A percentile compares a stretch with the other conserved stretches of the same genome.
These are phyloP conservation scores for Ophion slaviceki DNA, from an alignment of 2,888 invertebrate genomes.

Conservation along the genomic window DNA sequence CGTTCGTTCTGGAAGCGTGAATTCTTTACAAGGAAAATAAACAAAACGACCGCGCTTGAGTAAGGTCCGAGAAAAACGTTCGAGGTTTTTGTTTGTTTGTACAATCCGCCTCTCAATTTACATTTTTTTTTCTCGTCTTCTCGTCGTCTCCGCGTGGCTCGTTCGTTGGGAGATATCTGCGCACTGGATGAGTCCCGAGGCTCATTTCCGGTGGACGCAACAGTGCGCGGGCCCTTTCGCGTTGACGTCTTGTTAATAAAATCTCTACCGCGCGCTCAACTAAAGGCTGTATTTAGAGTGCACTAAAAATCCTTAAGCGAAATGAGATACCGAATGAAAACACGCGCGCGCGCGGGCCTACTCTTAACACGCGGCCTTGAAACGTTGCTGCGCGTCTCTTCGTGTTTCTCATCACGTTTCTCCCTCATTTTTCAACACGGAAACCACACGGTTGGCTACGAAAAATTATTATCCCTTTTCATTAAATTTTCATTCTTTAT, in stretches of 20 bases:
- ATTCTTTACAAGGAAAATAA: not conserved
- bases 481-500: too few relatives aligned
- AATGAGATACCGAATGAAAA: not conserved
- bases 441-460: too few relatives aligned
- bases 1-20: constrained; percentile 9
- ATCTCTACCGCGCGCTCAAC: constrained; percentile 8
- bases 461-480: too few relatives aligned
- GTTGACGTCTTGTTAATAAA: constrained; percentile 31
- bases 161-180: not conserved
- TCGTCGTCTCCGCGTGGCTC: not conserved
- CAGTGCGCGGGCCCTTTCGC: not conserved
- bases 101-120: not conserved
- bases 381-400: not conserved
- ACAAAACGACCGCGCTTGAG: not conserved
- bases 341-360: not conserved
- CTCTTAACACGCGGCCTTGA: not conserved
- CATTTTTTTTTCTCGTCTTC: not conserved
- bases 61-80: not conserved
- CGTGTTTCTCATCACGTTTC: too few relatives aligned
- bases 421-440: too few relatives aligned
- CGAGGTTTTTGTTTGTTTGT: not conserved
- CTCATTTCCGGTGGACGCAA: constrained; percentile 17
- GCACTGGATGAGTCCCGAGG: not conserved
- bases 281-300: constrained; percentile 1
- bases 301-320: constrained; percentile 13